Conservation (phyloP, 2,888 invertebrate species). For the Morinoia aosen region DNA sequence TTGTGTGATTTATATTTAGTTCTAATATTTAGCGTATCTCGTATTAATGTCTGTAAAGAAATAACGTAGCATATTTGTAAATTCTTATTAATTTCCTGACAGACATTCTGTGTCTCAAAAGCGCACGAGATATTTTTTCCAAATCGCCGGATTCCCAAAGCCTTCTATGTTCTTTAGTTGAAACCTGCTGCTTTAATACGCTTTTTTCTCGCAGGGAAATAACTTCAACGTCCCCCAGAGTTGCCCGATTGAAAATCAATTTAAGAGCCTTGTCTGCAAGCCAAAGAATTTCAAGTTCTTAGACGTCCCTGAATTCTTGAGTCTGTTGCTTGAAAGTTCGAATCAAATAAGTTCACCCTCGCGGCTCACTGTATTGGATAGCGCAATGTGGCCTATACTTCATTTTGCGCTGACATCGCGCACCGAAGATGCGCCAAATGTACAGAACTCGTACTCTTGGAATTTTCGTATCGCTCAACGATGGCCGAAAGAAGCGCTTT, state of each 20-base stretch:
- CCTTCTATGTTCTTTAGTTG: neutral
- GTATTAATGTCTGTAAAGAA: too few relatives aligned
- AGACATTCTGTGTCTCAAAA: neutral
- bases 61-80: neutral
- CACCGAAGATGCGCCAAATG: neutral
- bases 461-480: neutral
- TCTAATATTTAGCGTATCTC: too few relatives aligned
- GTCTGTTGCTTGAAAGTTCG: neutral
- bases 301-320: slow-evolving; percentile 12
- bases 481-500: neutral
- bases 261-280: neutral
- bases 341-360: neutral
- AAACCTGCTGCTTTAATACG: neutral
- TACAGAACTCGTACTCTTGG: neutral
- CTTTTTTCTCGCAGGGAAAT: neutral
- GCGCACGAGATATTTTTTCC: neutral
- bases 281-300: neutral
- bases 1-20: too few relatives aligned
- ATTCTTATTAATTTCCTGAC: neutral
- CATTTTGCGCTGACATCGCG: neutral
- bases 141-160: neutral
- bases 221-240: neutral
- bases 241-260: neutral
- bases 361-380: neutral
- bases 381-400: neutral